Evolutionary conservation across 2,797 vertebrate genomes (phyloP).

Genomic region (Loris lydekkerianus): DNA sequence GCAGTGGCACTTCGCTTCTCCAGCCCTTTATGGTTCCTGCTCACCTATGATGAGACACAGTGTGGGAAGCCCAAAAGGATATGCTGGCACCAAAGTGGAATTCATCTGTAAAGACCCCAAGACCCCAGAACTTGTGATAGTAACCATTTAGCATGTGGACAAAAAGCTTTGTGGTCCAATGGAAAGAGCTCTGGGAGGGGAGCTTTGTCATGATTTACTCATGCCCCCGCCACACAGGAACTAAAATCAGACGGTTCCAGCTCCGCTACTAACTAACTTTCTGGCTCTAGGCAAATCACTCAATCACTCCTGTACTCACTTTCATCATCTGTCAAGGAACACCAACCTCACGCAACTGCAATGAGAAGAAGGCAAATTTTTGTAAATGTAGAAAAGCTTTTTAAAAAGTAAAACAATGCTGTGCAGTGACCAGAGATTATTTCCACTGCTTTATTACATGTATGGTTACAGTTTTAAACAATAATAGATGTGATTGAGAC

Average conservation of each 20-base stretch:
- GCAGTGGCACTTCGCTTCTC: background rate
- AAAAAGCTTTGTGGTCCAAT: background rate
- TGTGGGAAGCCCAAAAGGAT: background rate
- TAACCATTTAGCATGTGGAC: background rate
- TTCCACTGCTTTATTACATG: background rate
- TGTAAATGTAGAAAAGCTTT: background rate
- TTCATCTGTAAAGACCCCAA: background rate
- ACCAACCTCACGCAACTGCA: background rate
- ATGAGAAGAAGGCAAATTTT: constrained; percentile 5
- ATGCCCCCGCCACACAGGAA: background rate
- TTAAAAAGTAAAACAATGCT: background rate
- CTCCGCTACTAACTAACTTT: background rate
- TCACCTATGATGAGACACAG: background rate
- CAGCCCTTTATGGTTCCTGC: background rate
- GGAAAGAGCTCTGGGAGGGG: background rate
- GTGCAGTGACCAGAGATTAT: background rate
- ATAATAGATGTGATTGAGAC: background rate
- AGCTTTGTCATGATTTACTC: background rate
- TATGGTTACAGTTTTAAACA: constrained; percentile 2
- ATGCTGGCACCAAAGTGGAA: background rate
- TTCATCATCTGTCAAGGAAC: background rate
- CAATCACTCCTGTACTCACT: background rate
- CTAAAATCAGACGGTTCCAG: background rate
- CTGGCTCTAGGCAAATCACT: background rate
- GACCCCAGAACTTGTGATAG: background rate